phyloP scores from a whole-genome alignment of 2,113 vertebrate genomes.

The Mystacornis crossleyi region DNA sequence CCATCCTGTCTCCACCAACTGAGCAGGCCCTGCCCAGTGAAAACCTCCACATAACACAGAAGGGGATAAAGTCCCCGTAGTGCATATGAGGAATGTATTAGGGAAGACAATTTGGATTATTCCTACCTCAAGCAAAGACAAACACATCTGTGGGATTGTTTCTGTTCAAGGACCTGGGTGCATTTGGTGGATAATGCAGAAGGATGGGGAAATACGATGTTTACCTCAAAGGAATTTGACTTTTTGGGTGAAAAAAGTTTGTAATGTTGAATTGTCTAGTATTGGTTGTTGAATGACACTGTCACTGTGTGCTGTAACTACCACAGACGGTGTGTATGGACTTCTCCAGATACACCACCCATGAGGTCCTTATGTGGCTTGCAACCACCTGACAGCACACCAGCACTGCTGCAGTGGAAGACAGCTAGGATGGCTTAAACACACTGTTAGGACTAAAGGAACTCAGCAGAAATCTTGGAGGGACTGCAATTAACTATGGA shows the following conservation, averaged over 20 bases:
- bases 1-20: not conserved
- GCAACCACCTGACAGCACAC: not conserved
- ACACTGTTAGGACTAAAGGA: not conserved
- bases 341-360: not conserved
- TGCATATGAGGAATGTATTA: not conserved
- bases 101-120: not conserved
- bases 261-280: not conserved
- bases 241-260: not conserved
- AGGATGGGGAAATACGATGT: rapidly evolving
- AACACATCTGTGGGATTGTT: not conserved
- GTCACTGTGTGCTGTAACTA: not conserved
- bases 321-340: not conserved
- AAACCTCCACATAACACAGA: not conserved
- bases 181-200: not conserved
- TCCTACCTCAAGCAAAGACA: not conserved
- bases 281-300: not conserved
- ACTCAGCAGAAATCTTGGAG: not conserved
- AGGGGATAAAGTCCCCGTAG: not conserved
- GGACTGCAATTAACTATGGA: not conserved
- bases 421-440: not conserved
- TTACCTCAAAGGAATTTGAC: not conserved
- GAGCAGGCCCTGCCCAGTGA: not conserved
- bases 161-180: not conserved
- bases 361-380: not conserved
- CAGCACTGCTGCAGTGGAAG: not conserved